Evolutionary conservation across 2,113 vertebrate species (phyloP).

Genomic region (Archilochus colubris): DNA sequence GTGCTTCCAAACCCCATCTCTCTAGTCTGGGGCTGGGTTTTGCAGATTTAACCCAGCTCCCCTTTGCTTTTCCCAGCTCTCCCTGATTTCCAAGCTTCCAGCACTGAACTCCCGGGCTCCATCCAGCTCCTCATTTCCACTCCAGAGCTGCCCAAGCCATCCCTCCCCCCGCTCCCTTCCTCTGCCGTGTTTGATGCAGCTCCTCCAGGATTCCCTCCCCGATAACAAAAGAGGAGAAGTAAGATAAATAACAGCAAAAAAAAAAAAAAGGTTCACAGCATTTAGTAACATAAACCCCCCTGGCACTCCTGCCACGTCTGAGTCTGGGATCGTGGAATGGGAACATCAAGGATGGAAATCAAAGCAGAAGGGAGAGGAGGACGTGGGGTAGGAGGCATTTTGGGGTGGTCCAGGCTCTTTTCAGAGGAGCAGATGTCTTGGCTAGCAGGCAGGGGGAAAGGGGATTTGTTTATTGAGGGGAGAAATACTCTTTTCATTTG

Average conservation of each 20-base stretch:
- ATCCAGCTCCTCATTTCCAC: not conserved
- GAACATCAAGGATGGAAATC: not conserved
- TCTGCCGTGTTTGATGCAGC: accelerated
- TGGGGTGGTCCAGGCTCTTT: not conserved
- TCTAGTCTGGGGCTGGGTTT: accelerated
- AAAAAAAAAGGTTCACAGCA: not conserved
- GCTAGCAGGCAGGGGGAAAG: not conserved
- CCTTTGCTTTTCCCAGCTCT: not conserved
- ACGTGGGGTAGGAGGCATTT: not conserved
- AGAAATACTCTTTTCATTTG: slow-evolving; percentile 34
- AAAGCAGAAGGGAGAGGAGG: not conserved
- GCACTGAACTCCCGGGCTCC: not conserved
- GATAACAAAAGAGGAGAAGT: not conserved
- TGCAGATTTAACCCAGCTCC: not conserved
- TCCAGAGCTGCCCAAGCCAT: not conserved
- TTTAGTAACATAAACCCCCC: not conserved
- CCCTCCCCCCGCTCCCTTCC: not conserved
- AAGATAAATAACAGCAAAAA: not conserved
- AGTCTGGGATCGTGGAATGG: not conserved
- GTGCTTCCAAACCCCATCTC: not conserved
- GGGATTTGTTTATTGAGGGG: not conserved
- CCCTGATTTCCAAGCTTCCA: not conserved
- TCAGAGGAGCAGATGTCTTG: not conserved
- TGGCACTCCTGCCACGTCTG: not conserved
- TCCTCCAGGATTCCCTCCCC: not conserved